phyloP scores from a whole-genome alignment of 1,140 invertebrate genomes.

The Cotesia glomerata region DNA sequence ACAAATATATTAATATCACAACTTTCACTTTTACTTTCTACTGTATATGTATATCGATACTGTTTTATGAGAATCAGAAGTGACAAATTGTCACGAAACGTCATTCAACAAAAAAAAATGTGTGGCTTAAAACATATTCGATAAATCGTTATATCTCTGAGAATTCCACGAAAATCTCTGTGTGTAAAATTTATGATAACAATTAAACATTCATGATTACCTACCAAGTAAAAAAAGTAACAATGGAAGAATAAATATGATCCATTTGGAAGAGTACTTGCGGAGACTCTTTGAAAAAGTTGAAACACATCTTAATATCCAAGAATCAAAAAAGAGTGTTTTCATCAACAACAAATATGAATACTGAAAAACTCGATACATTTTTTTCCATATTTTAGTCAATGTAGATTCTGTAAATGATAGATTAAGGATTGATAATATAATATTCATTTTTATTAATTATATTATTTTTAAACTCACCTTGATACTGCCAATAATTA shows the following conservation, averaged over 20 bases:
- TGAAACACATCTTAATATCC: conserved; percentile 51
- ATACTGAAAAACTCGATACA: conserved; percentile 41
- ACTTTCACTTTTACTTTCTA: too few species aligned
- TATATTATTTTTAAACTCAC: conserved; percentile 27
- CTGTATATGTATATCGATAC: too few species aligned
- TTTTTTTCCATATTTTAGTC: conserved; percentile 37
- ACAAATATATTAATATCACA: too few species aligned
- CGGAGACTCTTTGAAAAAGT: conserved; percentile 39
- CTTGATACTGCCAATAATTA: conserved; percentile 42
- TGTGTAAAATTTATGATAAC: too few species aligned
- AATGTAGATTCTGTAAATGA: conserved; percentile 47
- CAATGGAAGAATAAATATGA: conserved; percentile 51
- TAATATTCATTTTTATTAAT: conserved; percentile 3
- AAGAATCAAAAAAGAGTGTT: conserved; percentile 51
- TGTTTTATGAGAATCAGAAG: too few species aligned
- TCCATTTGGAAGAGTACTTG: conserved; percentile 40
- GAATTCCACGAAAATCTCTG: too few species aligned
- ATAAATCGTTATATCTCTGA: too few species aligned
- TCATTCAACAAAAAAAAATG: too few species aligned
- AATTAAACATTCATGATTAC: too few species aligned
- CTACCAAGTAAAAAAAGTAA: conserved; percentile 52
- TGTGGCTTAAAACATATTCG: too few species aligned
- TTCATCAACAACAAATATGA: conserved; percentile 52
- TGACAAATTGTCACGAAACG: too few species aligned
- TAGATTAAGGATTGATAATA: conserved; percentile 9